A percentile compares a stretch with the other conserved stretches of the same genome.
Evolutionary conservation across 1,140 invertebrate species (phyloP).

Genomic region (Drosophila insularis): DNA sequence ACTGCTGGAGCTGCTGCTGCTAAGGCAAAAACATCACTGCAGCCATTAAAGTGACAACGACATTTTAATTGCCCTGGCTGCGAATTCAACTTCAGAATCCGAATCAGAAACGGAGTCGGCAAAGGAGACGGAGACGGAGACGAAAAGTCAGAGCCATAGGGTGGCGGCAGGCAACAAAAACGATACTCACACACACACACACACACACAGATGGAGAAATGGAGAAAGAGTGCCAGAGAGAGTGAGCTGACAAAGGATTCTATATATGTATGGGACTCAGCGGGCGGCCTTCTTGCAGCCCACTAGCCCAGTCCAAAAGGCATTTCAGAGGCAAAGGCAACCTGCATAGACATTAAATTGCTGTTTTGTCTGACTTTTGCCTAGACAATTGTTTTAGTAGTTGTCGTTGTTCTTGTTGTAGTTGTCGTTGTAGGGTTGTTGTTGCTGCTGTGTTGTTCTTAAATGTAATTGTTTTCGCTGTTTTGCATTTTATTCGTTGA

Average conservation of each 20-base stretch:
- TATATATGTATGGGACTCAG: neutral
- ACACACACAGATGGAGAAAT: neutral
- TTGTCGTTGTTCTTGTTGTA: neutral
- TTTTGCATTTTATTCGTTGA: constrained; percentile 10
- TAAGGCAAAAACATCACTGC: constrained; percentile 16
- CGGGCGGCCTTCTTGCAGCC: neutral
- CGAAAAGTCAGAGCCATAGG: neutral
- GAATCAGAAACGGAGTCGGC: neutral
- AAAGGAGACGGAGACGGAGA: neutral
- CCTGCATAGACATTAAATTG: constrained; percentile 14
- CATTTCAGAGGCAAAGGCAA: neutral
- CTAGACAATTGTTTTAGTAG: constrained; percentile 21
- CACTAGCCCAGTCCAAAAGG: neutral
- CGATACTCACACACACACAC: neutral
- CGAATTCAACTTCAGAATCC: constrained; percentile 17
- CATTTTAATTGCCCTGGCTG: constrained; percentile 27
- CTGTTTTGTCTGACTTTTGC: constrained; percentile 13
- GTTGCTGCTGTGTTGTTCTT: constrained; percentile 14
- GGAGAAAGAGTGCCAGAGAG: neutral
- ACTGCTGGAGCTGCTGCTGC: too few species aligned
- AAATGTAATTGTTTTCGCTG: constrained; percentile 28
- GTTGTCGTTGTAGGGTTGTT: neutral
- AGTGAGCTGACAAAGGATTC: neutral
- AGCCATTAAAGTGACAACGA: constrained; percentile 31
- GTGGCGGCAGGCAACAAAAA: constrained; percentile 12